Evolutionary conservation across 2,113 vertebrate species (phyloP).

Genomic region (Callocephalon fimbriatum): DNA sequence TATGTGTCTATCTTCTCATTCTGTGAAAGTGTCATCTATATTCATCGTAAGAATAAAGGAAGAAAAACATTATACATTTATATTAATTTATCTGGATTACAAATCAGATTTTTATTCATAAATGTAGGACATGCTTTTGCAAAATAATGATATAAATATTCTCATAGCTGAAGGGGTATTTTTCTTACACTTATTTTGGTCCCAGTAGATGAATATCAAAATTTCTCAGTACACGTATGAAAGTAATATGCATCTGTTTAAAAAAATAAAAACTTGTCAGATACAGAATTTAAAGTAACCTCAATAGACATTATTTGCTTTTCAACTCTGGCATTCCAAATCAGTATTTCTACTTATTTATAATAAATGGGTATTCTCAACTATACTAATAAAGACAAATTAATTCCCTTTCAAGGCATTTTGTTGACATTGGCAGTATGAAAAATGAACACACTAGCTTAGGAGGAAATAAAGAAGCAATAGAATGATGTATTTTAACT

Average conservation of each 20-base stretch:
- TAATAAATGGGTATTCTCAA: background rate
- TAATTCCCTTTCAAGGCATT: background rate
- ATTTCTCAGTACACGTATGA: background rate
- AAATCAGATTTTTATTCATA: slow-evolving; percentile 21
- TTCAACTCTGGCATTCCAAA: background rate
- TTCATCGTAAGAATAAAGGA: background rate
- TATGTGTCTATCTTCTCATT: background rate
- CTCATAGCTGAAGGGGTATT: background rate
- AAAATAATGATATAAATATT: slow-evolving; percentile 16
- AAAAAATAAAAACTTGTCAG: background rate
- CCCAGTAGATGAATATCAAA: background rate
- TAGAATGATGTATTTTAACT: background rate
- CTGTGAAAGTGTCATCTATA: background rate
- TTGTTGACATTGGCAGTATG: background rate
- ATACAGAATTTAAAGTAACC: background rate
- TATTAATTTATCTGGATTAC: slow-evolving; percentile 18
- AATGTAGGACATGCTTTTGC: background rate
- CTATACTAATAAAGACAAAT: background rate
- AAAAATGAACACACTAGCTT: background rate
- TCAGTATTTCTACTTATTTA: background rate
- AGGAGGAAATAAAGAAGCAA: background rate
- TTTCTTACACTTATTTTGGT: background rate
- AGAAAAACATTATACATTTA: background rate
- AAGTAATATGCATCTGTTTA: background rate
- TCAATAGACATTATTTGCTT: background rate